A percentile compares a stretch with the other conserved stretches of the same genome.
Evolutionary conservation across 2,888 invertebrate genomes (phyloP).

Genomic region (Gymnocheta viridis): DNA sequence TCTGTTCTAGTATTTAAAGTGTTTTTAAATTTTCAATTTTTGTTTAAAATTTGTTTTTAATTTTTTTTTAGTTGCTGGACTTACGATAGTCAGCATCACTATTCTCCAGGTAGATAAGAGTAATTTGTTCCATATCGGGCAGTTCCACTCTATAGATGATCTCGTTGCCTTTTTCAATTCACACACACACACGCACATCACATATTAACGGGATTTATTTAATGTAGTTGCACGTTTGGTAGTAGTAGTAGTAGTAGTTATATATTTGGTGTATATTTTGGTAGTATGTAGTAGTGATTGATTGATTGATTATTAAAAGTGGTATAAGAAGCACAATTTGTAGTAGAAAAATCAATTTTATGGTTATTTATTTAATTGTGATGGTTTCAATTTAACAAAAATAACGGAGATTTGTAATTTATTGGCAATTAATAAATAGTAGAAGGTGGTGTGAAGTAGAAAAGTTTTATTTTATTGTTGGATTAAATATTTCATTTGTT

Average conservation of each 20-base stretch:
- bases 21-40: conserved; percentile 64
- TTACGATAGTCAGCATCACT: conserved; percentile 83
- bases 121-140: conserved; percentile 96
- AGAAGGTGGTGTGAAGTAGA: conserved; percentile 47
- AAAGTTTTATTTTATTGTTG: conserved; percentile 36
- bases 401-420: conserved; percentile 55
- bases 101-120: conserved; percentile 96
- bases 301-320: conserved; percentile 59
- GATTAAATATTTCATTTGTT: conserved; percentile 56
- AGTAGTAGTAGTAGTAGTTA: conserved; percentile 59
- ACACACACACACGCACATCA: conserved; percentile 54
- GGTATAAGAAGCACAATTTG: conserved; percentile 64
- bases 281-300: conserved; percentile 61
- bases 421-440: conserved; percentile 57
- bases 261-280: conserved; percentile 56
- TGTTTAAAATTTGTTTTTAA: conserved; percentile 70
- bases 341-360: conserved; percentile 67
- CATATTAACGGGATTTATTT: conserved; percentile 34
- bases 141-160: conserved; percentile 96
- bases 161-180: conserved; percentile 85
- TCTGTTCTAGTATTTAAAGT: conserved; percentile 67
- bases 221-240: conserved; percentile 45
- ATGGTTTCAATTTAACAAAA: conserved; percentile 53
- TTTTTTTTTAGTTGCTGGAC: conserved; percentile 81
- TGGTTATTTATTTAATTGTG: conserved; percentile 63